Evolutionary conservation across 2,888 invertebrate species (phyloP).

Genomic region (Hirtodrosophila trivittata): DNA sequence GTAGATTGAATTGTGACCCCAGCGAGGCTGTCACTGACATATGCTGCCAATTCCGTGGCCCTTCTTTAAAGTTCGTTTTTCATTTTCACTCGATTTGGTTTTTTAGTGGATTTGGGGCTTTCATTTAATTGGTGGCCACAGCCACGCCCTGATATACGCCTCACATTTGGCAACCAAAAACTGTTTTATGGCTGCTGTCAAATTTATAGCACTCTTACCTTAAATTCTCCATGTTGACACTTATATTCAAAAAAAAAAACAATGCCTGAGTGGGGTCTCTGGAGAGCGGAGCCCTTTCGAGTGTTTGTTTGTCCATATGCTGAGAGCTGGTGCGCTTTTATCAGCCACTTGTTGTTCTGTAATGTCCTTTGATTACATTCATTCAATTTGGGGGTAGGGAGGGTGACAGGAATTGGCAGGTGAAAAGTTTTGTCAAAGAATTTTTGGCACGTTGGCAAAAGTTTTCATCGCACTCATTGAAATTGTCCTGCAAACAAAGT

Average conservation of each 20-base stretch:
- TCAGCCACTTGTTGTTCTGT: slow-evolving; percentile 59
- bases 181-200: slow-evolving; percentile 43
- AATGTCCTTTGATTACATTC: slow-evolving; percentile 46
- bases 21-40: slow-evolving; percentile 40
- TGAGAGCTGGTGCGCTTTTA: slow-evolving; percentile 38
- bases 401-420: slow-evolving; percentile 13
- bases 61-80: slow-evolving; percentile 14
- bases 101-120: slow-evolving; percentile 34
- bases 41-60: slow-evolving; percentile 47
- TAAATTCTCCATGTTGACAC: slow-evolving; percentile 25
- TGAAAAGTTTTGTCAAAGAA: slow-evolving; percentile 48
- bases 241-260: slow-evolving; percentile 32
- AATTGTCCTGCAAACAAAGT: slow-evolving; percentile 21
- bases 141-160: slow-evolving; percentile 32
- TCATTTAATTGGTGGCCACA: slow-evolving; percentile 60
- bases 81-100: slow-evolving; percentile 3
- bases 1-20: slow-evolving; percentile 18
- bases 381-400: slow-evolving; percentile 11
- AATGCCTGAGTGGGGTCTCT: slow-evolving; percentile 24
- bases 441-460: slow-evolving; percentile 39
- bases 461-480: slow-evolving; percentile 43
- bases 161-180: slow-evolving; percentile 15
- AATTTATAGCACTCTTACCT: slow-evolving; percentile 57
- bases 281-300: neutral
- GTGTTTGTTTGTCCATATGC: slow-evolving; percentile 36